Percentiles rank a stretch among this genome's conserved stretches.
Evolutionary conservation across 2,113 vertebrate species (phyloP).

Genomic region (Malaclemys terrapin): DNA sequence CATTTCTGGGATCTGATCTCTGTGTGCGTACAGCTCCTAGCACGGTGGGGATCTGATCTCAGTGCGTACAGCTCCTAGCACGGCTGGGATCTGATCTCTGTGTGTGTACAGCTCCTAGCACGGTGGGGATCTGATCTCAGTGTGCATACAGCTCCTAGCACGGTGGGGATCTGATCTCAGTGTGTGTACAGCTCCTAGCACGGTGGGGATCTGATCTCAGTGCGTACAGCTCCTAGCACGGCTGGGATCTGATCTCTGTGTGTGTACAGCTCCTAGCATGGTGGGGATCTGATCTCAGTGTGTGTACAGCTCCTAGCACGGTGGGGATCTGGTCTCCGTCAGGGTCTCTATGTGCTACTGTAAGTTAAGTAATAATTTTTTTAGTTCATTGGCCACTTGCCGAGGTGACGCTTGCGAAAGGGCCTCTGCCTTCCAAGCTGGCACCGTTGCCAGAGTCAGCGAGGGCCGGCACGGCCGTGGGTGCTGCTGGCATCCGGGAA

Average conservation of each 20-base stretch:
- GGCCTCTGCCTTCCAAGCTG: not conserved
- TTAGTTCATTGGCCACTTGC: not conserved
- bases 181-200: not conserved
- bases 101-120: accelerated
- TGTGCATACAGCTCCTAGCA: too few relatives aligned
- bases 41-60: not conserved
- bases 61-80: not conserved
- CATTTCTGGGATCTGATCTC: not conserved
- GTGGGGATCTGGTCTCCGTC: not conserved
- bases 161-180: too few relatives aligned
- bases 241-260: not conserved
- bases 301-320: too few relatives aligned
- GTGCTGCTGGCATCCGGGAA: not conserved
- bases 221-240: not conserved
- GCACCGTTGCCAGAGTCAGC: not conserved
- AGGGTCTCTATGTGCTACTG: not conserved
- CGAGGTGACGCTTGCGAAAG: not conserved
- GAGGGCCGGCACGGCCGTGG: accelerated
- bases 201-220: not conserved
- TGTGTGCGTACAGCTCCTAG: not conserved
- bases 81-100: too few relatives aligned
- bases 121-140: not conserved
- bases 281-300: not conserved
- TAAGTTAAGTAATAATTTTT: not conserved
- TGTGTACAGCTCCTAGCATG: accelerated